Conservation (phyloP, 1,140 invertebrate genomes). For the Globodera rostochiensis region DNA sequence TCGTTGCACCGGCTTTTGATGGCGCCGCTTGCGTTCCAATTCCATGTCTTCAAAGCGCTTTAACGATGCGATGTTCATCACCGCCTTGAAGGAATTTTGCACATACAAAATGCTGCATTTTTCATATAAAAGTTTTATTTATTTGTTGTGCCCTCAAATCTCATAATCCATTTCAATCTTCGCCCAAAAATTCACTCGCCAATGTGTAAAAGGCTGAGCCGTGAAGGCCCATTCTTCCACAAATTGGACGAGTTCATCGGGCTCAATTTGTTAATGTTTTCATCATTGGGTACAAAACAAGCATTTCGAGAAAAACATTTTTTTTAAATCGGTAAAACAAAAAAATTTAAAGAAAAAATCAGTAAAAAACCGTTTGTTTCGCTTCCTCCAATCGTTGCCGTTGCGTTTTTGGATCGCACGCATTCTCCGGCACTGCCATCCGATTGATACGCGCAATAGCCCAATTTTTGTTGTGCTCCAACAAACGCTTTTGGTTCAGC, state of each 20-base stretch:
- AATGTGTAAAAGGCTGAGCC: neutral
- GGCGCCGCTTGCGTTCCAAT: constrained; percentile 46
- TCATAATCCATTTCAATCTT: constrained; percentile 1
- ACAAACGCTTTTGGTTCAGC: constrained; percentile 29
- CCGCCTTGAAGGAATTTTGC: neutral
- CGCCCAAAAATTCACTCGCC: neutral
- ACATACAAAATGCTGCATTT: no score
- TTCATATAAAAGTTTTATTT: no score
- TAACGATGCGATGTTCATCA: constrained; percentile 45
- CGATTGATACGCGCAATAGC: constrained; percentile 47
- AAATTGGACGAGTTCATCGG: no score
- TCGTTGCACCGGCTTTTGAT: constrained; percentile 28
- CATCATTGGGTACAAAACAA: neutral
- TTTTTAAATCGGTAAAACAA: no score
- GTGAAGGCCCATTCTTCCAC: neutral
- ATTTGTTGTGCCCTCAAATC: neutral
- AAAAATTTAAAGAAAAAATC: no score
- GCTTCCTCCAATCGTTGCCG: constrained; percentile 45
- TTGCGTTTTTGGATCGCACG: constrained; percentile 48
- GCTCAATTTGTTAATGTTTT: neutral
- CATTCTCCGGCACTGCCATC: constrained; percentile 42
- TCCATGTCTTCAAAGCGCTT: constrained; percentile 51
- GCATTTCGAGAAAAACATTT: no score
- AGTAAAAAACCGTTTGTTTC: constrained; percentile 30
- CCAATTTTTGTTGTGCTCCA: constrained; percentile 53